Evolutionary conservation across 2,113 vertebrate genomes (phyloP), one percentile per base, ranked within the genome.

Genomic region (Himantopus leucocephalus): DNA sequence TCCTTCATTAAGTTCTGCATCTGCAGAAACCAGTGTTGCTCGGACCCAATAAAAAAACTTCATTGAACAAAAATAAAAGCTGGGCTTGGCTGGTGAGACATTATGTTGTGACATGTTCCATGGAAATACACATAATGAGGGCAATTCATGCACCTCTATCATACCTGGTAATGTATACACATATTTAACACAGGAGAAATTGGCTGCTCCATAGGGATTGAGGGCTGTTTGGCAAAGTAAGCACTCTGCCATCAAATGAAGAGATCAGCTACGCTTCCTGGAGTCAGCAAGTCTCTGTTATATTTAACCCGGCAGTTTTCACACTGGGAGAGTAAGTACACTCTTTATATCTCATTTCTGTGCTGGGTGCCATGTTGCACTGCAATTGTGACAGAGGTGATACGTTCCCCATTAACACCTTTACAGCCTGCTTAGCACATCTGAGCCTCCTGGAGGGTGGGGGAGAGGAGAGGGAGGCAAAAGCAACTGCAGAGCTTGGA

Each of bases 391-490:
- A 89, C 85, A 95, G 52, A 48, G 91, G 96, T 94, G 96, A 93
- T 92, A 78, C 2, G 0, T 76, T 71, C 73, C 77, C 92, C 86
- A 94, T 95, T 96, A 97, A 70, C 96, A 96, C 91, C 81, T 97
- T 95, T 48, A 86, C 78, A 86, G 77, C 86, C 85, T 97, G 85
- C 78, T 98, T 96, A 97, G 82, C 84, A 79, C 63, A 82, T 92
- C 86, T 68, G 76, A 97, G 74, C 43, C 68, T 87, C 80, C 95
- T n/a, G 34, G 48, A 59, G 43, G 55, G 7, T 63, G 43, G 75
- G 55, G n/a, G 35, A 80, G 86, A 94, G 59, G 39, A 87, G 78
- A 85, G 32, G 85, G 85, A 95, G 39, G 27, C n/a, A 80, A 35
- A 94, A 89, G 24, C 23, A 87, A 66, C 70, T 59, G 64, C 47